Evolutionary conservation across 2,113 vertebrate species (phyloP), one percentile per base, ranked within the genome.

Genomic region (Irena cyanogastra): DNA sequence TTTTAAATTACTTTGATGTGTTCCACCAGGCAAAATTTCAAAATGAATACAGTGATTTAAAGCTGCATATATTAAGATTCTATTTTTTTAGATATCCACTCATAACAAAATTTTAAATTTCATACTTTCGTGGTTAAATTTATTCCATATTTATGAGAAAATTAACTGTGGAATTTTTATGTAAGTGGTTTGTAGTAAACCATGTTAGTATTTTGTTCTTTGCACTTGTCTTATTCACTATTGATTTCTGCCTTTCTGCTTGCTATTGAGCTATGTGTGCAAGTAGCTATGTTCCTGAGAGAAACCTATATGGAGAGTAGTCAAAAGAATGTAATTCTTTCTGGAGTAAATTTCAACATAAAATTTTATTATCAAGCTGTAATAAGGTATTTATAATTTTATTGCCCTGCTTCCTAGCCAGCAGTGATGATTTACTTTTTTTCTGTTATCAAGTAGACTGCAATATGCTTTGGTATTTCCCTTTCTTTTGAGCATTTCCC

Each of bases 381-480:
- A 93, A 42, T 83, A 68, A 56, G 69, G 11, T 84, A 91, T 87
- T 93, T 87, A 57, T 80, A 85, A 59, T 70, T 88, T 69, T 77
- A 74, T 54, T 94, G 35, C 76, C 64, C 24, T 82, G 41, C 66
- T 94, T 97, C 68, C 85, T 70, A 54, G 64, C 33, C 27, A 79
- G 47, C 28, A 77, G 11, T 24, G 13, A 63, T 74, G 28, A 59
- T 95, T 90, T 91, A 59, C 52, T 74, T 85, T 75, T 94, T 94
- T 64, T 93, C 42, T 77, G 39, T 95, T 91, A 83, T 66, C 88
- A 70, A 93, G 33, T 53, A 77, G 63, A 82, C 81, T 94, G 82
- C 75, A 94, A 93, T 95, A 87, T 90, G 79, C 77, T 97, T 93
- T 90, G 90, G 75, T 83, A 97, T 94, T 96, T 97, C 87, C 89